These are phyloP conservation scores for Anguilla japonica DNA, from an alignment of 2,113 vertebrate genomes.

Conservation along the genomic window DNA sequence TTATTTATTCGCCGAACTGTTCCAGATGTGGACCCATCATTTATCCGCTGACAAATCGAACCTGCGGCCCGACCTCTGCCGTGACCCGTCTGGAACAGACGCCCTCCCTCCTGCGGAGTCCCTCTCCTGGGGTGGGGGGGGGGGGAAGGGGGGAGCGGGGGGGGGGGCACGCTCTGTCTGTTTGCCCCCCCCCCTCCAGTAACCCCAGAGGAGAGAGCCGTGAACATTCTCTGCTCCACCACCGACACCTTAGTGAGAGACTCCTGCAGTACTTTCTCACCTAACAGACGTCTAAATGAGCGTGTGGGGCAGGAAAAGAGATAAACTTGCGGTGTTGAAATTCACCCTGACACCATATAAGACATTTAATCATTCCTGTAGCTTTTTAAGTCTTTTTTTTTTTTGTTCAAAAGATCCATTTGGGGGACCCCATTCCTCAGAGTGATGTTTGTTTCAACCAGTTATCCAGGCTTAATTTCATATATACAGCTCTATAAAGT, in stretches of 20 bases:
- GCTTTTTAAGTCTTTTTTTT: neutral
- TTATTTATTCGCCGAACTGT: constrained; percentile 91
- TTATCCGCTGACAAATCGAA: constrained; percentile 88
- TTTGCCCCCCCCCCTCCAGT: neutral
- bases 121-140: no score
- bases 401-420: no score
- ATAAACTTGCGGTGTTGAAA: neutral
- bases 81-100: constrained; percentile 75
- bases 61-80: constrained; percentile 78
- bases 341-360: neutral
- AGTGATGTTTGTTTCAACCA: no score
- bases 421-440: no score
- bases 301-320: neutral
- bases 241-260: neutral
- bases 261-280: neutral
- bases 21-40: constrained; percentile 91
- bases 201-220: neutral
- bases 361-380: neutral
- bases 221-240: neutral
- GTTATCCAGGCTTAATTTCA: no score
- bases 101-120: constrained; percentile 50
- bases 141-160: no score
- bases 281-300: neutral
- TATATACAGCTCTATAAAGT: no score
- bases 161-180: neutral